Evolutionary conservation across 2,113 vertebrate species (phyloP).

Genomic region (Vulpes lagopus): DNA sequence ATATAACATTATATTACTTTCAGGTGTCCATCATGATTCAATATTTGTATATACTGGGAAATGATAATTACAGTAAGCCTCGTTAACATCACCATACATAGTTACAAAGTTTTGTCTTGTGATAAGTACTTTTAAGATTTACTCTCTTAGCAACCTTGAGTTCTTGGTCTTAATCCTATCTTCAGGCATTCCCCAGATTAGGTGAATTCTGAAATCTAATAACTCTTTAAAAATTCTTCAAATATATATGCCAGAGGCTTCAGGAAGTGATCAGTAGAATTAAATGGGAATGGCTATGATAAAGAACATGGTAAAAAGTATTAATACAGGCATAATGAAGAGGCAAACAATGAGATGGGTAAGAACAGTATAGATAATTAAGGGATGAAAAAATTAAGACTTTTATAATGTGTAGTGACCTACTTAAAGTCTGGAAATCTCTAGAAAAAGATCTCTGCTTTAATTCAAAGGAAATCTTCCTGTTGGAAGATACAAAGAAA

Average conservation of each 20-base stretch:
- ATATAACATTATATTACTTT: background rate
- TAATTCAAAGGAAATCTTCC: slow-evolving; percentile 10
- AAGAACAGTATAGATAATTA: background rate
- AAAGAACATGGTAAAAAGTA: background rate
- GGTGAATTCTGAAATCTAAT: background rate
- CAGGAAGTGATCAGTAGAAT: slow-evolving; percentile 6
- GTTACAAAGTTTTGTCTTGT: background rate
- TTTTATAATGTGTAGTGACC: background rate
- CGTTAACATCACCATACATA: background rate
- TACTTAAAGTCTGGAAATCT: background rate
- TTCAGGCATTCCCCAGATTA: background rate
- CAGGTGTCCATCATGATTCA: background rate
- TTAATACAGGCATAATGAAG: background rate
- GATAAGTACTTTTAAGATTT: background rate
- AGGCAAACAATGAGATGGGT: background rate
- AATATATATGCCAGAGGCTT: background rate
- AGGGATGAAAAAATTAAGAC: background rate
- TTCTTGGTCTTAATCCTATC: slow-evolving; percentile 27
- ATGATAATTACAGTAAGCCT: background rate
- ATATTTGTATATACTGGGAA: background rate
- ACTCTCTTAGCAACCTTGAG: background rate
- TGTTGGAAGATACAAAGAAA: background rate
- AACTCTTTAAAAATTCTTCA: slow-evolving; percentile 24
- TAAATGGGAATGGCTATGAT: background rate
- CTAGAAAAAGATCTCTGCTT: slow-evolving; percentile 6